Evolutionary conservation across 2,797 vertebrate genomes (phyloP).

Genomic region (Pristis pectinata): DNA sequence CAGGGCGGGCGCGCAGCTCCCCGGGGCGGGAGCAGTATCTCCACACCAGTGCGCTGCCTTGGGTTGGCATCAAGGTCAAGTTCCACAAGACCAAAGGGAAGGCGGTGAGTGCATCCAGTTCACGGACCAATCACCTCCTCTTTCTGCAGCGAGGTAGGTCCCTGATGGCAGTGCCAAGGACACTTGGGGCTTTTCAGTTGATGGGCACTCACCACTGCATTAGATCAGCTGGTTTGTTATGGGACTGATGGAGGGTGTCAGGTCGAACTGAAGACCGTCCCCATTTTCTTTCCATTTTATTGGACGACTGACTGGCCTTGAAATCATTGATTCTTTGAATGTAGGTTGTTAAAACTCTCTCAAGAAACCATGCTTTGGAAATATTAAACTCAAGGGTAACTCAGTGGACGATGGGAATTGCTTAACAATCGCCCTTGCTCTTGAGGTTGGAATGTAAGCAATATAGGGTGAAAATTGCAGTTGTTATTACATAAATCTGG

Average conservation of each 20-base stretch:
- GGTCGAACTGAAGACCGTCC: too few species aligned
- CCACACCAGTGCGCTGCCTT: neutral
- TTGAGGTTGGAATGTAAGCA: neutral
- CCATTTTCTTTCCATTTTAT: neutral
- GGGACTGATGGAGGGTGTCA: neutral
- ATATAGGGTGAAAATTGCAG: neutral
- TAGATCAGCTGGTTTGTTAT: neutral
- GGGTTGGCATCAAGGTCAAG: neutral
- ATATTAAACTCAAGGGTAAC: neutral
- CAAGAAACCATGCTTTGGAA: neutral
- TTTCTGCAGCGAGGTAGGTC: too few species aligned
- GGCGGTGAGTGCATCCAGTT: neutral
- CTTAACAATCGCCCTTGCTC: neutral
- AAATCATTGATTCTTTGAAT: neutral
- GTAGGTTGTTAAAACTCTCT: neutral
- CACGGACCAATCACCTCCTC: neutral
- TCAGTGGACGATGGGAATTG: neutral
- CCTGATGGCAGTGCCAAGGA: neutral
- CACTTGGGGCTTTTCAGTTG: neutral
- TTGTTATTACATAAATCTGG: neutral
- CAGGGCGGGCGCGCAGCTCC: neutral
- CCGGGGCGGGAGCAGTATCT: too few species aligned
- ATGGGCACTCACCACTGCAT: neutral
- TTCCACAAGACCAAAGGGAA: neutral
- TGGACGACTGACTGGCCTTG: neutral